Conservation (phyloP, 2,113 vertebrate species). For the Butastur rufipennis region DNA sequence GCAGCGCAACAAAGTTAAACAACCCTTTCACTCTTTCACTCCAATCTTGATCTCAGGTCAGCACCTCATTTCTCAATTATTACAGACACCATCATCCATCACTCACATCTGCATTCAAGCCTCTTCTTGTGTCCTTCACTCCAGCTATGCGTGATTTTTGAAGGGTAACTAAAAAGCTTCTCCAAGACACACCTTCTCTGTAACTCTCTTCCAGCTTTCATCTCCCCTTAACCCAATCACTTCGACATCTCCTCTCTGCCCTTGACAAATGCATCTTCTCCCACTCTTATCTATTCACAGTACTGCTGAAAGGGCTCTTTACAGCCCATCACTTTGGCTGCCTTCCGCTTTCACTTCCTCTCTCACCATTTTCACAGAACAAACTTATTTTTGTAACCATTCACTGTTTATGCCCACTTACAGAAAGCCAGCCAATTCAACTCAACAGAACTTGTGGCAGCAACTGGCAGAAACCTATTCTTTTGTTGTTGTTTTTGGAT, state of each 20-base stretch:
- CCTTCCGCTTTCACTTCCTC: constrained; percentile 3
- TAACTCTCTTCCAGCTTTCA: background rate
- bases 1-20: background rate
- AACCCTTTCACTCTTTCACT: background rate
- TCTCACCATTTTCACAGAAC: background rate
- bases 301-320: background rate
- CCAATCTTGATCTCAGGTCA: background rate
- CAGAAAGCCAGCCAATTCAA: background rate
- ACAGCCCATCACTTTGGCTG: background rate
- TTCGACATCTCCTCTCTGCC: background rate
- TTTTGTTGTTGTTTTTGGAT: background rate
- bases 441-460: background rate
- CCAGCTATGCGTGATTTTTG: background rate
- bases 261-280: background rate
- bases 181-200: background rate
- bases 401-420: background rate
- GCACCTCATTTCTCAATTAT: background rate
- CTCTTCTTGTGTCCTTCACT: background rate
- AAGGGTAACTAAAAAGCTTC: background rate
- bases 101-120: background rate
- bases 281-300: constrained; percentile 21
- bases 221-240: background rate
- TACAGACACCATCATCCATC: background rate
- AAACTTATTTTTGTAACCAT: constrained; percentile 35
- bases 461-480: background rate